phyloP scores from a whole-genome alignment of 2,888 invertebrate species.

The Taenaris catops region DNA sequence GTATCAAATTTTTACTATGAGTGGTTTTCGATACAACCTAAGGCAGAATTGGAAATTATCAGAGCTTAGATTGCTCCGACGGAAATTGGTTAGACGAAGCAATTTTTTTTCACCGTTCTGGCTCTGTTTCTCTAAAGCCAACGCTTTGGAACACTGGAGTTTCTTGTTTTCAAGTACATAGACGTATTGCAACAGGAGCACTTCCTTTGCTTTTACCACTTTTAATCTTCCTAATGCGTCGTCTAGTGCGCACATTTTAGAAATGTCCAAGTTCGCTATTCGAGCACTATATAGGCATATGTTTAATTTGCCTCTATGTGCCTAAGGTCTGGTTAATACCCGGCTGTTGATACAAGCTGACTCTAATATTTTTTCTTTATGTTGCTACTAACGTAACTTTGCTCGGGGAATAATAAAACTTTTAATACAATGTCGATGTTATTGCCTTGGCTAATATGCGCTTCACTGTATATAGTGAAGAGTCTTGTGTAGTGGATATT shows the following conservation, averaged over 20 bases:
- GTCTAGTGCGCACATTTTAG: constrained; percentile 51
- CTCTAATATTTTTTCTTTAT: constrained; percentile 26
- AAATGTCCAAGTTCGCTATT: constrained; percentile 42
- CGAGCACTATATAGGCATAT: constrained; percentile 36
- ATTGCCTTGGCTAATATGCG: constrained; percentile 1
- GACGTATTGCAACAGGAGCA: constrained; percentile 29
- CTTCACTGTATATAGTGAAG: too few relatives aligned
- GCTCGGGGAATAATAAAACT: constrained; percentile 16
- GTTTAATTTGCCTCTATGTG: constrained; percentile 37
- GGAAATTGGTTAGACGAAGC: constrained; percentile 20
- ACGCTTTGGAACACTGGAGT: constrained; percentile 13
- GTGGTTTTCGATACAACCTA: constrained; percentile 17
- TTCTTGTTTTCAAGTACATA: constrained; percentile 22
- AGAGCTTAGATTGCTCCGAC: constrained; percentile 11
- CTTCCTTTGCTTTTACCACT: constrained; percentile 65
- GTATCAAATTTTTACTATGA: constrained; percentile 11
- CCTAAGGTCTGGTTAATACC: constrained; percentile 15
- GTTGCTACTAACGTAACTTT: constrained; percentile 16
- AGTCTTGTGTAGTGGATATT: too few relatives aligned
- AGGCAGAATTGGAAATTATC: constrained; percentile 16
- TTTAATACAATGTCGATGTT: constrained; percentile 17
- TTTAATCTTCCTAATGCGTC: constrained; percentile 76
- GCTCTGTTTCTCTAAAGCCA: constrained; percentile 16
- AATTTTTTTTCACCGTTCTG: constrained; percentile 23
- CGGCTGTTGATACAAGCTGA: constrained; percentile 29